Evolutionary conservation across 2,797 vertebrate species (phyloP).

Genomic region (Enteromius radiatus): DNA sequence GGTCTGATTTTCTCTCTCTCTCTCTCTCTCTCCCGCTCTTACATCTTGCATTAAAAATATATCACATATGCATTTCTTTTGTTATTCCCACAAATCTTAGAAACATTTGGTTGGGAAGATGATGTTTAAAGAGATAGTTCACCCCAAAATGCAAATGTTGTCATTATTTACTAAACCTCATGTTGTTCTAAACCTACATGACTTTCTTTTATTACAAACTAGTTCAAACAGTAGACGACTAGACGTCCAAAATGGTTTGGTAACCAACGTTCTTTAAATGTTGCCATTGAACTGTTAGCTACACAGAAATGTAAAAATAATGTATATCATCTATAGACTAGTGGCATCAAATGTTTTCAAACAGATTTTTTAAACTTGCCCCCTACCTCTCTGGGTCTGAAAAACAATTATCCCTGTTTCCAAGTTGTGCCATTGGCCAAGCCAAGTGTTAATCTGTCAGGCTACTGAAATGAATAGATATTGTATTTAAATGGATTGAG

Average conservation of each 20-base stretch:
- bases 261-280: background rate
- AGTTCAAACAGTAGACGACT: background rate
- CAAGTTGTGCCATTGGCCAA: background rate
- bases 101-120: background rate
- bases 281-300: background rate
- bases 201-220: background rate
- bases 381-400: background rate
- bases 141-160: background rate
- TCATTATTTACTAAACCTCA: background rate
- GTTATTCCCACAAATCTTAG: constrained; percentile 11
- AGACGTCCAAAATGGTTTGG: background rate
- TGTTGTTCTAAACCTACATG: background rate
- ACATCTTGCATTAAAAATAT: constrained; percentile 13
- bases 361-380: background rate
- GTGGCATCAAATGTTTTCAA: background rate
- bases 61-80: constrained; percentile 4
- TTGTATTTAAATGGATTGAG: background rate
- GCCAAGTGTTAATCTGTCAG: background rate
- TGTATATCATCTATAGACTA: background rate
- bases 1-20: constrained; percentile 34
- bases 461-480: background rate
- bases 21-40: constrained; percentile 20
- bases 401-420: background rate
- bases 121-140: background rate
- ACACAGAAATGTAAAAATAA: background rate